Evolutionary conservation across 2,797 vertebrate species (phyloP), one percentile per base, ranked within the genome.

Genomic region (Gambusia yucatana): DNA sequence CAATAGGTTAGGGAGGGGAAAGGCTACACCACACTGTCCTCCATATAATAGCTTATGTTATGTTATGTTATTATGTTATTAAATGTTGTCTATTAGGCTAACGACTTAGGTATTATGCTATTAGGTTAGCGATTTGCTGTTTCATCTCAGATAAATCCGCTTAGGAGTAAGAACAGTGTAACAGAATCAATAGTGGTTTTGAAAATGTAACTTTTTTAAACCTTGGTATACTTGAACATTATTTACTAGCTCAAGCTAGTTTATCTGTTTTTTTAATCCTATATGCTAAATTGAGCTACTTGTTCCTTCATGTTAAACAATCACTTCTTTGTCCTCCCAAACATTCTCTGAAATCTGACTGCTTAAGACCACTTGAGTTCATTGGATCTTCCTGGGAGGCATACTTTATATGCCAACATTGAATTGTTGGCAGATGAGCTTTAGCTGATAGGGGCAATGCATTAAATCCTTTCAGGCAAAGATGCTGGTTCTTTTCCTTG

Each of bases 381-480:
- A 81, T 88, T 88, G 81, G 78, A 85, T 89, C 90, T 91, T 84
- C 90, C 88, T 83, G 25, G 8, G 78, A 84, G 87, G 90, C 84
- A 89, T 91, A 82, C 87, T 89, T 91, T 90, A 81, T 78, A 76
- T 73, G 20, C 77, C 92, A 91, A 92, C 93, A 93, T 93, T 92
- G 93, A 90, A 84, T 91, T 86, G 89, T 89, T 84, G 87, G 81
- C 73, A 73, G 87, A 82, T 82, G 72, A 78, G 77, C 46, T 86
- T 89, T 92, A 92, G 90, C 79, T 84, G 91, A 91, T 90, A 82
- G 73, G 84, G 61, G 71, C 73, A 14, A 84, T 81, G 80, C 80
- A 81, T 72, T 90, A 91, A 69, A 69, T 69, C 39, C 39, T 10
- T 43, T 43, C 13, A 30, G 55, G 57, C 84, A 86, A 20, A 84